Evolutionary conservation across 2,113 vertebrate genomes (phyloP).

Genomic region (Sminthopsis crassicaudata): DNA sequence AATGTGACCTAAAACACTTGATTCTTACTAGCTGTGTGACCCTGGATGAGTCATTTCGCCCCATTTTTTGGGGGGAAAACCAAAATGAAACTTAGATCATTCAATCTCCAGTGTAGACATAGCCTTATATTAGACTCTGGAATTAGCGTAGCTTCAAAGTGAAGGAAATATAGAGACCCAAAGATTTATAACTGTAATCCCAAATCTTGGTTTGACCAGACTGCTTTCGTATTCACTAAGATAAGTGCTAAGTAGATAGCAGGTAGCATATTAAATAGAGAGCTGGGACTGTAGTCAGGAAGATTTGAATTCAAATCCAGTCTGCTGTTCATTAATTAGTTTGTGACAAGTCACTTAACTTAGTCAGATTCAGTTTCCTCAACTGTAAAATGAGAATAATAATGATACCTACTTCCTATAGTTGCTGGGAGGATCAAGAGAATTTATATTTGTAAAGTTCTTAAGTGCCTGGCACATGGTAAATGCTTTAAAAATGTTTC

Average conservation of each 20-base stretch:
- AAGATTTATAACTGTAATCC: background rate
- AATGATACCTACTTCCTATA: background rate
- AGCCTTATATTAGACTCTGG: background rate
- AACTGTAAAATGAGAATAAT: background rate
- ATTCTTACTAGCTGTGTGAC: too few relatives aligned
- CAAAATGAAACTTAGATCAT: background rate
- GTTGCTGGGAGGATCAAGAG: background rate
- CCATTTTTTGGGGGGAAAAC: too few relatives aligned
- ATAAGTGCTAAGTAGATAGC: background rate
- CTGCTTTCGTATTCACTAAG: background rate
- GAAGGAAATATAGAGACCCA: background rate
- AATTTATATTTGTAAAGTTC: background rate
- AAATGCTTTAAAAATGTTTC: background rate
- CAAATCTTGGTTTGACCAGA: background rate
- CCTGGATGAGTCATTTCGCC: too few relatives aligned
- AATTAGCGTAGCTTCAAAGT: background rate
- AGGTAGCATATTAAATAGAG: background rate
- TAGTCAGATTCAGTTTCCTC: background rate
- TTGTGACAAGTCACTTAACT: background rate
- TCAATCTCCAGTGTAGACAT: background rate
- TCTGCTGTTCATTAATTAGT: background rate
- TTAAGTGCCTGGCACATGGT: background rate
- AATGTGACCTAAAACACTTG: too few relatives aligned
- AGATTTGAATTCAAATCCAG: background rate
- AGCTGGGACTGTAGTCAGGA: background rate